Evolutionary conservation across 2,797 vertebrate species (phyloP).

Genomic region (Dromococcyx pavoninus): DNA sequence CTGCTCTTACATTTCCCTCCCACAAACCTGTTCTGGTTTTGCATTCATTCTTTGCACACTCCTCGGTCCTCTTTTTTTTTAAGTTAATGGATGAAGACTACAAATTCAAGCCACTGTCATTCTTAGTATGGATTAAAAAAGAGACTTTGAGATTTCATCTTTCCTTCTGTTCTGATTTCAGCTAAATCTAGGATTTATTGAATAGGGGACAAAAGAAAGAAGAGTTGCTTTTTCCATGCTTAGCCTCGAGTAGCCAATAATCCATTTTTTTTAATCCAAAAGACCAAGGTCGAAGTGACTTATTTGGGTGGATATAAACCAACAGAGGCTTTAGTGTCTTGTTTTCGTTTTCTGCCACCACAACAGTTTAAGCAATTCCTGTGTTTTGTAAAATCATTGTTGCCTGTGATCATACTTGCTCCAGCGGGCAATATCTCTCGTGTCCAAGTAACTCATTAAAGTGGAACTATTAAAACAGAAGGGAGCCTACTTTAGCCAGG

Average conservation of each 20-base stretch:
- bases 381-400: neutral
- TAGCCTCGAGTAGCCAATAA: neutral
- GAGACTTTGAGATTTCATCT: neutral
- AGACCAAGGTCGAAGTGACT: neutral
- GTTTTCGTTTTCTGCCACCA: neutral
- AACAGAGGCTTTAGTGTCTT: neutral
- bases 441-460: neutral
- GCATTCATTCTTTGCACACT: neutral
- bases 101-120: neutral
- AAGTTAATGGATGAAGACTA: neutral
- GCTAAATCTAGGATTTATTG: neutral
- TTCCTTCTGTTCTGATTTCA: neutral
- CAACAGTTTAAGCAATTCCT: neutral
- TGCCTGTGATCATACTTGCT: neutral
- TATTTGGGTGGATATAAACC: neutral
- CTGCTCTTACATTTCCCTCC: neutral
- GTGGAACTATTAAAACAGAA: slow-evolving; percentile 7
- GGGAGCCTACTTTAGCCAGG: neutral
- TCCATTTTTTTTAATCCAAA: neutral
- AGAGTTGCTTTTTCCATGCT: neutral
- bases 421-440: neutral
- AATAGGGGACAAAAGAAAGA: neutral
- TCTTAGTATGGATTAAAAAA: neutral
- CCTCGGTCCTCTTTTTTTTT: neutral
- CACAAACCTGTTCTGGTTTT: neutral